Evolutionary conservation across 2,113 vertebrate species (phyloP), one percentile per base, ranked within the genome.

Genomic region (Rousettus leschenaultii): DNA sequence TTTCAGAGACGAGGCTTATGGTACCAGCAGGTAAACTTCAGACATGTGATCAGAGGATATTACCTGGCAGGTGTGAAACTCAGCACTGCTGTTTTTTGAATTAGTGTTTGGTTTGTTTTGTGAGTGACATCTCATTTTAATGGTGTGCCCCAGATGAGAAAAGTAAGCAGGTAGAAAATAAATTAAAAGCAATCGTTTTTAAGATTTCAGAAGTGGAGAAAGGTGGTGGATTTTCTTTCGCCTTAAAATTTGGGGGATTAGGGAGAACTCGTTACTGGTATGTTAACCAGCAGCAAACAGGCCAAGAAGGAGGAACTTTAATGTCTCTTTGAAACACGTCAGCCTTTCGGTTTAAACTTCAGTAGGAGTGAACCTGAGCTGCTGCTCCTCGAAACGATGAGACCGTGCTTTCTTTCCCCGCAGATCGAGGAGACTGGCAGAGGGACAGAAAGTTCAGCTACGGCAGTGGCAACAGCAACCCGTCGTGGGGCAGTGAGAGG

Each of bases 401-500:
- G 61, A 16, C 14, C 4, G 1, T 65, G 45, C 5, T 59, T 68
- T n/a, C 48, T 84, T 68, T 92, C n/a, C 83, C 1, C 94, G 24
- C 98, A 99, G 99, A 99, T 66, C 98, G 99, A 97, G 99, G 99
- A 30, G 99, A 99, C 38, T 99, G 99, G 99, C 99, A 99, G 97
- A 98, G 99, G 93, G 99, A 99, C 45, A 99, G 99, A 2, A 99
- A 99, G 96, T 99, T 99, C 97, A 98, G 15, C 92, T 99, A 99
- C 0, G 99, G 99, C 0, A 98, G 99, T 0, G 98, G 98, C 93
- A 99, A 98, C 97, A 99, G 98, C 98, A 99, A 98, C 97, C 98
- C 99, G 35, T 97, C 99, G 0, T 99, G 99, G 99, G 99, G 99
- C 5, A 98, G 99, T 7, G 99, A 99, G n/a, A 98, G 99, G 9